Conservation (phyloP, 1,140 invertebrate species). For the Chlorops oryzae region DNA sequence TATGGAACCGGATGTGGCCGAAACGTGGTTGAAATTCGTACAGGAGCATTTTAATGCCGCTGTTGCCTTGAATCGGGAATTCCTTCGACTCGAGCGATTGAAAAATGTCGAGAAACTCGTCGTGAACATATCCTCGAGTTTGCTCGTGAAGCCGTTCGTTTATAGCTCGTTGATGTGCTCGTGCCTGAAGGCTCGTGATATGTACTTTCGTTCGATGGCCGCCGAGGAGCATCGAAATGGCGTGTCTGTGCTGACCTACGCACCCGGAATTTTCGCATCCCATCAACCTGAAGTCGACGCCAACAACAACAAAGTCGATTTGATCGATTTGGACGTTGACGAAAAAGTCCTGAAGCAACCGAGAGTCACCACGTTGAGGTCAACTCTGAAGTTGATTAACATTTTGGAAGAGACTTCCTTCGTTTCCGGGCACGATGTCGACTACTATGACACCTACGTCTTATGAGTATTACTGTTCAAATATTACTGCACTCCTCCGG, state of each 20-base stretch:
- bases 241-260: conserved; percentile 79
- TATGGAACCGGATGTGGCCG: conserved; percentile 54
- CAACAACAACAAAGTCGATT: conserved; percentile 30
- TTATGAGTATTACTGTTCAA: conserved; percentile 39
- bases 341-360: conserved; percentile 8
- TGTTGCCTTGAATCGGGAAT: conserved; percentile 68
- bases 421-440: conserved; percentile 40
- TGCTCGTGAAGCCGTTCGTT: conserved; percentile 68
- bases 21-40: conserved; percentile 63
- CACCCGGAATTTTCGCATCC: conserved; percentile 87
- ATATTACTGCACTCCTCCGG: conserved; percentile 9
- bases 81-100: conserved; percentile 52
- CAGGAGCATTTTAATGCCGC: conserved; percentile 75
- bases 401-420: conserved; percentile 38
- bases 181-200: conserved; percentile 82
- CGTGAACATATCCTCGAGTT: conserved; percentile 86
- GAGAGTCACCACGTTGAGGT: conserved; percentile 25
- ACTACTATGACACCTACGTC: conserved; percentile 40
- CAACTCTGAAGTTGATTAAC: conserved; percentile 35
- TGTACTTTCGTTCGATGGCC: conserved; percentile 83
- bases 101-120: conserved; percentile 53
- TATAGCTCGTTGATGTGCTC: conserved; percentile 72
- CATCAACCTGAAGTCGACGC: conserved; percentile 51
- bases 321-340: conserved; percentile 17
- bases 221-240: conserved; percentile 53